These are phyloP conservation scores for Cynocephalus volans DNA, from an alignment of 2,113 vertebrate genomes.

Conservation along the genomic window DNA sequence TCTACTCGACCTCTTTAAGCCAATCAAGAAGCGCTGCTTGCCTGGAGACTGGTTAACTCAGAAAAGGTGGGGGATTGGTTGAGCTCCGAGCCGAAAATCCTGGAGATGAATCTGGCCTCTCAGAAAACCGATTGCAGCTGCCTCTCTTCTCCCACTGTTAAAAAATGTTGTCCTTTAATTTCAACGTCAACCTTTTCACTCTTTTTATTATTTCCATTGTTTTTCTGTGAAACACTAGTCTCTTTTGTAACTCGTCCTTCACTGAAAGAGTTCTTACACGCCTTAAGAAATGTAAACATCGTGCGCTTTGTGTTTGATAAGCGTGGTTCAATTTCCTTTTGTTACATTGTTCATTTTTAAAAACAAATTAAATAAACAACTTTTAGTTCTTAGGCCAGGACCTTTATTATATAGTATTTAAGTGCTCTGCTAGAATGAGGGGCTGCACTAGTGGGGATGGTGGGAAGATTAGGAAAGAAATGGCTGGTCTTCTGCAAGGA, in stretches of 20 bases:
- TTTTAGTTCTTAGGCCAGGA: not conserved
- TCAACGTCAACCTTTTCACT: not conserved
- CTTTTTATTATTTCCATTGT: not conserved
- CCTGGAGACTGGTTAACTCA: slow-evolving; percentile 80
- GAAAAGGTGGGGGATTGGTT: slow-evolving; percentile 71
- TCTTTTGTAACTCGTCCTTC: slow-evolving; percentile 8
- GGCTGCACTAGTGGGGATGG: not conserved
- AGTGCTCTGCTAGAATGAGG: not conserved
- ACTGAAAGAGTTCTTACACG: not conserved
- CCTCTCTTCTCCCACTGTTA: not conserved
- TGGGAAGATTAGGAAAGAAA: slow-evolving; percentile 41
- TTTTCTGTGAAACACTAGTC: not conserved
- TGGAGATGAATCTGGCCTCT: slow-evolving; percentile 41
- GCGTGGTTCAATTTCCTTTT: slow-evolving; percentile 32
- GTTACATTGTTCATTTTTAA: not conserved
- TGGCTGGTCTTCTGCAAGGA: slow-evolving; percentile 34
- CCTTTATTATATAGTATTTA: slow-evolving; percentile 8
- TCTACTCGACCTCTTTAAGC: slow-evolving; percentile 72
- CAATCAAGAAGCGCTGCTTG: slow-evolving; percentile 75
- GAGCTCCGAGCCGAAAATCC: slow-evolving; percentile 46
- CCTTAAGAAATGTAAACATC: slow-evolving; percentile 47
- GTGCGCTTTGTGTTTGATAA: slow-evolving; percentile 33
- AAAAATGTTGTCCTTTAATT: not conserved
- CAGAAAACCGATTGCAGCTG: slow-evolving; percentile 56
- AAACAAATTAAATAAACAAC: not conserved